phyloP scores from a whole-genome alignment of 2,113 vertebrate genomes.

The Perccottus glenii region DNA sequence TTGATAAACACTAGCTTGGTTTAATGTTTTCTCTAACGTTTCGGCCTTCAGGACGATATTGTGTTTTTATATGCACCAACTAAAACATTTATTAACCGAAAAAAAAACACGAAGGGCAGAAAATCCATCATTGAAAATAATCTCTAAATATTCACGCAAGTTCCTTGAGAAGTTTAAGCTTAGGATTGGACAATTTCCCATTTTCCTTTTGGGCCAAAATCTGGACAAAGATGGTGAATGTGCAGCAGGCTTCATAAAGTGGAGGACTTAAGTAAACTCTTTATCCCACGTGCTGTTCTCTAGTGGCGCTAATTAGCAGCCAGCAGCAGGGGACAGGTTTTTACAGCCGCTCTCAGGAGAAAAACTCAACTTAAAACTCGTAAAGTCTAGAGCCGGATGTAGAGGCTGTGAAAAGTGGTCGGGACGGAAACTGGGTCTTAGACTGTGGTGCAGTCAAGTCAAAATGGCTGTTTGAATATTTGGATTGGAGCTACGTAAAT shows the following conservation, averaged over 20 bases:
- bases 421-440: not conserved
- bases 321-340: slow-evolving; percentile 37
- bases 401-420: not conserved
- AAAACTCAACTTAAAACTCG: not conserved
- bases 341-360: slow-evolving; percentile 24
- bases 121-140: too few species aligned
- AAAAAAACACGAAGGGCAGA: too few species aligned
- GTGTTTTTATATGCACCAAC: too few species aligned
- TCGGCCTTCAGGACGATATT: too few species aligned
- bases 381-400: not conserved
- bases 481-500: too few species aligned
- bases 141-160: too few species aligned
- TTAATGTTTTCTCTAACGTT: too few species aligned
- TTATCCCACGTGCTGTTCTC: slow-evolving; percentile 31
- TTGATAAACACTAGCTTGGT: too few species aligned
- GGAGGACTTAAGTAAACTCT: slow-evolving; percentile 32
- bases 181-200: too few species aligned
- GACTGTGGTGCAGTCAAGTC: not conserved
- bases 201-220: not conserved
- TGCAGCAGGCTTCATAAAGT: slow-evolving; percentile 31
- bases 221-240: slow-evolving; percentile 27
- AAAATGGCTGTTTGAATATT: too few species aligned
- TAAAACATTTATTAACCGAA: too few species aligned
- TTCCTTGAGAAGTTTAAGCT: too few species aligned
- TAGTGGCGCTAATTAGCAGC: slow-evolving; percentile 41